phyloP scores from a whole-genome alignment of 2,113 vertebrate genomes.

The Sinocyclocheilus rhinocerous region DNA sequence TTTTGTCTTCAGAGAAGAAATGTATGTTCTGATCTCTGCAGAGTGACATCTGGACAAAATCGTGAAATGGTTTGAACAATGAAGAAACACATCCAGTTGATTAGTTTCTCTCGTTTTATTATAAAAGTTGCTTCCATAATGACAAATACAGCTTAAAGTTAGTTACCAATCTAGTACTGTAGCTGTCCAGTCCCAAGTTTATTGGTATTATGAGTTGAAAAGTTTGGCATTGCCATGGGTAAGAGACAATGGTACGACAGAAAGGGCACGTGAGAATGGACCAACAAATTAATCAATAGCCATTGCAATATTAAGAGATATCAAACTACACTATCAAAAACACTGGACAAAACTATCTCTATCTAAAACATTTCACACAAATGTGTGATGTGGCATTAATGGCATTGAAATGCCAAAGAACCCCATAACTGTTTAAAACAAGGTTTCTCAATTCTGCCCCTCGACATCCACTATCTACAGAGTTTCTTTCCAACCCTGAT shows the following conservation, averaged over 20 bases:
- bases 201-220: neutral
- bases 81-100: neutral
- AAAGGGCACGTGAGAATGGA: neutral
- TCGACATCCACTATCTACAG: neutral
- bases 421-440: neutral
- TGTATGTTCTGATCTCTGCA: neutral
- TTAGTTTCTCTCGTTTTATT: neutral
- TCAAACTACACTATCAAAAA: neutral
- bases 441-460: neutral
- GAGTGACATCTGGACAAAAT: neutral
- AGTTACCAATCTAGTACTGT: neutral
- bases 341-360: neutral
- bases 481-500: neutral
- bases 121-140: neutral
- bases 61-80: neutral
- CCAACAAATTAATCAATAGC: neutral
- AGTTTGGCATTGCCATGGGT: neutral
- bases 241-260: neutral
- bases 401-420: neutral
- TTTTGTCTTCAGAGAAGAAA: neutral
- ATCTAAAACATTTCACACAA: neutral
- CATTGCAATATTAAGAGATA: neutral
- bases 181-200: neutral
- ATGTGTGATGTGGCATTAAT: neutral
- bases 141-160: neutral